Conservation (phyloP, 2,888 invertebrate genomes). For the Torymus auratus region DNA sequence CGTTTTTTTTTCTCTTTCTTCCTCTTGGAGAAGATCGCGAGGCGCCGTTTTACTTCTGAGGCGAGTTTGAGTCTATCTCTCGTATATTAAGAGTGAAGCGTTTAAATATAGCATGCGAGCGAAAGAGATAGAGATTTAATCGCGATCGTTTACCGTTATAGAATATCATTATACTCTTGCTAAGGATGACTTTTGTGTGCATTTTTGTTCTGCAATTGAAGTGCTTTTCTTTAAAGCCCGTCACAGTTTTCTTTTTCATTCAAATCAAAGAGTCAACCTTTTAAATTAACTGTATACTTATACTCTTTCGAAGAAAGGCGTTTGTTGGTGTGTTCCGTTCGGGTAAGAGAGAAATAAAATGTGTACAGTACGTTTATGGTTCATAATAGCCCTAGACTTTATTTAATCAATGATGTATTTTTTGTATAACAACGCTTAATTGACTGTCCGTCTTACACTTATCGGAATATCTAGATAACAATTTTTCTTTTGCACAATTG, state of each 20-base stretch:
- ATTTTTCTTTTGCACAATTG: conserved; percentile 40
- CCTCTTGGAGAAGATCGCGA: background rate
- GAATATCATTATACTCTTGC: conserved; percentile 3
- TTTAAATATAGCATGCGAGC: conserved; percentile 7
- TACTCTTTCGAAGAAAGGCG: conserved; percentile 8
- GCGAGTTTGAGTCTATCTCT: conserved; percentile 10
- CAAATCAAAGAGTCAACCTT: background rate
- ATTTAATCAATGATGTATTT: conserved; percentile 51
- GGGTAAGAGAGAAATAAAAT: conserved; percentile 46
- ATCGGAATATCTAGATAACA: conserved; percentile 51
- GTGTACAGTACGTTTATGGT: conserved; percentile 26
- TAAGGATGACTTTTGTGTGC: no score
- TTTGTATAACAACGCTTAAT: conserved; percentile 57
- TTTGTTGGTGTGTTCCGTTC: background rate
- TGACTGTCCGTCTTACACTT: conserved; percentile 54
- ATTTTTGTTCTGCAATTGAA: no score
- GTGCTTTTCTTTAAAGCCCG: conserved; percentile 5
- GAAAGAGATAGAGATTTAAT: background rate
- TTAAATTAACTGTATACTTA: background rate
- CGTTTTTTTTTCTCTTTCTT: background rate
- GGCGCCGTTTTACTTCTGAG: background rate
- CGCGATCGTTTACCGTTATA: background rate
- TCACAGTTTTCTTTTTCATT: background rate
- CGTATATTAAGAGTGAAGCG: conserved; percentile 4
- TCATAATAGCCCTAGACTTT: conserved; percentile 54